Base-by-base conservation (phyloP, 2,888 invertebrate species). In the Phengaris alcon region DNA sequence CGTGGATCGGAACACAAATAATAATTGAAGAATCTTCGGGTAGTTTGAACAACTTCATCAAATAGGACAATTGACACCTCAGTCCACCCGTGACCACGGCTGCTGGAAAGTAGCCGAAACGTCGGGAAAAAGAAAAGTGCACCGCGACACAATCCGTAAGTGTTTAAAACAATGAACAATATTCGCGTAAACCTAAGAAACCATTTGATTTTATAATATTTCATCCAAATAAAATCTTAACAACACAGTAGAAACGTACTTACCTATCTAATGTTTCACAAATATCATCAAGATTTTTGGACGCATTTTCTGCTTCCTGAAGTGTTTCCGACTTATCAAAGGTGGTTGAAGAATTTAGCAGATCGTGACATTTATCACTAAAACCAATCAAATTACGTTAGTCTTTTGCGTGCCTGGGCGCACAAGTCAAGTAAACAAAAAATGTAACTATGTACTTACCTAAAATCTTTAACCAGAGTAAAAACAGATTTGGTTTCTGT, bases 261-360 rank as follows among this genome's bases (percentile, higher is more conserved):
- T 84, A 89, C 89, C 85, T 84, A 52, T 82, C 80, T 64, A 89
- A 80, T 64, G 82, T 80, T 72, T 78, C 76, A 76, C 81, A 81
- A 75, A 89, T 76, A 76, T 80, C 80, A 12, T 78, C 76, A 7
- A 87, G 79, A 64, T 81, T 79, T 6, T 73, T 44, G 15, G 77
- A 77, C 4, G 82, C 83, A 68, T 79, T 78, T 76, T 82, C 81
- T 7, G 83, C 84, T 73, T 79, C 78, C 59, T 80, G 75, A 69
- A 75, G 76, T 52, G 86, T 80, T 75, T 82, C 77, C 69, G 51
- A 75, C 79, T 80, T 84, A 9, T 68, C 73, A 5, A 15, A 46
- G n/a, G 48, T 10, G 13, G 15, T 68, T 5, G 78, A 69, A 44
- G 68, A 64, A 22, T 22, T 76, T 55, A 84, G 74, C 64, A 78